These are phyloP conservation scores for Myoxocephalus aenaeus DNA, from an alignment of 2,797 vertebrate species.

Conservation along the genomic window DNA sequence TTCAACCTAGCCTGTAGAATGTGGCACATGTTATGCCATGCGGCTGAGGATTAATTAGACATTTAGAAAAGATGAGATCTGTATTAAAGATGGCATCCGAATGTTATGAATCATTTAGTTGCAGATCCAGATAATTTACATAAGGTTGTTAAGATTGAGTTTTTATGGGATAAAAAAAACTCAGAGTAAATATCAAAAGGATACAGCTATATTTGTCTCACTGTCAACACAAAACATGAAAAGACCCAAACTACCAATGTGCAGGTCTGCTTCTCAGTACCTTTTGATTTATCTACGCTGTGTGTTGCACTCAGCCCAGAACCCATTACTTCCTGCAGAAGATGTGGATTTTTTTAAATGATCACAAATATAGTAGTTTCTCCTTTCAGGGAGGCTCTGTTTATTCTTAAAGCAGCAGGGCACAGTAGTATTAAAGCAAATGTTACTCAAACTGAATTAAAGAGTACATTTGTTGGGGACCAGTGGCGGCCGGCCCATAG, in stretches of 20 bases:
- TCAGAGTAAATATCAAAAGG: not conserved
- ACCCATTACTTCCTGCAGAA: not conserved
- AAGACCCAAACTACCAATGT: slow-evolving; percentile 3
- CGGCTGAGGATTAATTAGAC: slow-evolving; percentile 28
- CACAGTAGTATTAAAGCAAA: not conserved
- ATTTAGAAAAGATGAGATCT: slow-evolving; percentile 40
- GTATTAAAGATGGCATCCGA: slow-evolving; percentile 29
- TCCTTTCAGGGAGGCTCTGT: not conserved
- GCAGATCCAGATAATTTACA: not conserved
- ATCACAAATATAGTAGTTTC: slow-evolving; percentile 5
- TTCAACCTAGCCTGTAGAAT: slow-evolving; percentile 10
- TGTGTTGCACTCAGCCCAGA: not conserved
- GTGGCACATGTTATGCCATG: slow-evolving; percentile 5
- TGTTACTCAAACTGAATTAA: not conserved
- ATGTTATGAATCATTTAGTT: slow-evolving; percentile 21
- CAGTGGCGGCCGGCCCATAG: too few species aligned
- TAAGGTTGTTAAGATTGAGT: not conserved
- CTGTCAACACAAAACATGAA: not conserved
- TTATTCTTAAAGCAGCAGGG: not conserved
- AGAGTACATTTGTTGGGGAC: not conserved
- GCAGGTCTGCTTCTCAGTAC: not conserved
- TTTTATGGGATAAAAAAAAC: not conserved
- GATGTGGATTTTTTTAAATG: slow-evolving; percentile 4
- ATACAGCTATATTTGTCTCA: not conserved
- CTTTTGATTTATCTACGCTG: not conserved